Evolutionary conservation across 2,113 vertebrate species (phyloP).

Genomic region (Machaerirhynchus nigripectus): DNA sequence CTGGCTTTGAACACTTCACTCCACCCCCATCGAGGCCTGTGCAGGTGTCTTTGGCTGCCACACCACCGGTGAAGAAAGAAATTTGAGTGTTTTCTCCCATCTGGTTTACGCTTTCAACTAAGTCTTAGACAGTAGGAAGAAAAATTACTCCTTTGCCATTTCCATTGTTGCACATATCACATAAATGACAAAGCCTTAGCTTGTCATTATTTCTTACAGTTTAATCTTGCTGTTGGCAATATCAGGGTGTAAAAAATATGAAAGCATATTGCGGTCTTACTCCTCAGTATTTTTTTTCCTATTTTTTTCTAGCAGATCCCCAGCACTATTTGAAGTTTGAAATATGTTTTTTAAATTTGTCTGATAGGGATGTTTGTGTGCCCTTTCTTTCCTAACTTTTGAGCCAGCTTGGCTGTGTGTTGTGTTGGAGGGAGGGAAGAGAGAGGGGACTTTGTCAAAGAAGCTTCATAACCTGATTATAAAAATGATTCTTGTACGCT

Average conservation of each 20-base stretch:
- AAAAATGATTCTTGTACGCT: constrained; percentile 33
- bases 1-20: neutral
- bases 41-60: neutral
- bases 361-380: neutral
- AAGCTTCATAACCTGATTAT: neutral
- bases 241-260: neutral
- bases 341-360: neutral
- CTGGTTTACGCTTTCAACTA: neutral
- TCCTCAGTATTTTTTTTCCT: neutral
- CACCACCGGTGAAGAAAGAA: neutral
- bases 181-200: neutral
- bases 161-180: neutral
- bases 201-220: neutral
- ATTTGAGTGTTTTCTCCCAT: neutral
- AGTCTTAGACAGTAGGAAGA: neutral
- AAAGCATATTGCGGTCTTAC: neutral
- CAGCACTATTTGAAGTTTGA: neutral
- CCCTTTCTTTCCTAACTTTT: neutral
- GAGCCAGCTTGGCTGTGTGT: neutral
- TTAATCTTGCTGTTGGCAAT: neutral
- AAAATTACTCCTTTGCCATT: neutral
- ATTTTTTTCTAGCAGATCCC: neutral
- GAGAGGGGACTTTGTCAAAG: neutral
- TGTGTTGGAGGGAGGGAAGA: neutral
- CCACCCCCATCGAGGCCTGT: neutral